Evolutionary conservation across 2,113 vertebrate genomes (phyloP).

Genomic region (Etheostoma cragini): DNA sequence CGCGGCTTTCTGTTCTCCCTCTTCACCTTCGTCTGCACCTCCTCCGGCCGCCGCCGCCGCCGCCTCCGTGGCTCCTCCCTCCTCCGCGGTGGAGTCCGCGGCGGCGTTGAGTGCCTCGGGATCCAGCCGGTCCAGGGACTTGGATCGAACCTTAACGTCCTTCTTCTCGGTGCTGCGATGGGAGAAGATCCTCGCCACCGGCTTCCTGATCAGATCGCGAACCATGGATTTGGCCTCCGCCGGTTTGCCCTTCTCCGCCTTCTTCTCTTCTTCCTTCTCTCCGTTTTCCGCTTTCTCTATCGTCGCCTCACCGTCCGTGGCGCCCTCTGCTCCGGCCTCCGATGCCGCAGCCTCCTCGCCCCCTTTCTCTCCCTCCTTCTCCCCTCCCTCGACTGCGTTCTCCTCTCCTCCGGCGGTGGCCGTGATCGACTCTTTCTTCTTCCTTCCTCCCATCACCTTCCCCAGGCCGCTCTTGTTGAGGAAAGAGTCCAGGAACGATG

Average conservation of each 20-base stretch:
- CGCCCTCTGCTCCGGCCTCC: conserved; percentile 65
- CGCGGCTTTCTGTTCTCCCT: conserved; percentile 78
- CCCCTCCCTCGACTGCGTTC: conserved; percentile 53
- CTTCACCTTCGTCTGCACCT: conserved; percentile 48
- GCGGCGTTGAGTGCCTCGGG: conserved; percentile 74
- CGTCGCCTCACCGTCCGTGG: conserved; percentile 60
- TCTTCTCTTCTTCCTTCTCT: conserved; percentile 79
- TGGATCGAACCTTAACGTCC: conserved; percentile 81
- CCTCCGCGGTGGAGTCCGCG: conserved; percentile 70
- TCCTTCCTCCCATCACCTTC: conserved; percentile 84
- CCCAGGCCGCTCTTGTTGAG: conserved; percentile 86
- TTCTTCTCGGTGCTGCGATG: conserved; percentile 86
- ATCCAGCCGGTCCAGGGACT: conserved; percentile 84
- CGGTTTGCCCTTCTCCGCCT: conserved; percentile 77
- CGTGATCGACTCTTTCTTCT: conserved; percentile 80
- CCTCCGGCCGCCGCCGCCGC: background rate
- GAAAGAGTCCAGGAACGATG: conserved; percentile 84
- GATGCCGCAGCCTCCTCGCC: conserved; percentile 54
- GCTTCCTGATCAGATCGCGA: conserved; percentile 84
- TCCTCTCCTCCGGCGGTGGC: conserved; percentile 66
- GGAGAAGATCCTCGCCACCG: conserved; percentile 85
- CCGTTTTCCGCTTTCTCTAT: conserved; percentile 78
- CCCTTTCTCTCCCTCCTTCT: conserved; percentile 76
- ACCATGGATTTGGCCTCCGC: conserved; percentile 81
- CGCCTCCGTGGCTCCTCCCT: conserved; percentile 40